phyloP scores from a whole-genome alignment of 2,888 invertebrate species.

The Scaptodrosophila latifasciaeformis region DNA sequence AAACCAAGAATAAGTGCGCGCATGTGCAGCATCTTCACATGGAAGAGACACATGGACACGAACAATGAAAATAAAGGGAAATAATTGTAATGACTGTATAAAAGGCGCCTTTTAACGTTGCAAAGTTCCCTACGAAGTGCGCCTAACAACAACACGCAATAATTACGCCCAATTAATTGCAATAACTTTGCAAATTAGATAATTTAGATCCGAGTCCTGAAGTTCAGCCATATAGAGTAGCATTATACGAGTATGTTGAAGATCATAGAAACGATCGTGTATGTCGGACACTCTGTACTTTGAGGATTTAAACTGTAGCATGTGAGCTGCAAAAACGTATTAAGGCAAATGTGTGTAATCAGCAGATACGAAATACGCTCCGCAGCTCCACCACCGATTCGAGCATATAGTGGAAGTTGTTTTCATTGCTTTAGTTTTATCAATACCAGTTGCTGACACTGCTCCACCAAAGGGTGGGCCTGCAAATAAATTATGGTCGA shows the following conservation, averaged over 20 bases:
- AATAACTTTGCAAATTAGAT: constrained; percentile 72
- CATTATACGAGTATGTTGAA: no score
- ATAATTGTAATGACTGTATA: constrained; percentile 61
- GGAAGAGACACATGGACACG: constrained; percentile 9
- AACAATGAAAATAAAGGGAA: constrained; percentile 41
- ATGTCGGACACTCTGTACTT: constrained; percentile 1
- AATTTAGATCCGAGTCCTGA: constrained; percentile 55
- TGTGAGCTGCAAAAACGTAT: constrained; percentile 13
- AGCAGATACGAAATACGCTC: no score
- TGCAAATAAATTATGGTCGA: constrained; percentile 40
- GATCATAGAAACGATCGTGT: no score
- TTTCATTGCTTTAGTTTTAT: no score
- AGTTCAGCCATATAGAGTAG: no score
- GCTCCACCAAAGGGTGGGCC: constrained; percentile 35
- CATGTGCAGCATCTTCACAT: not conserved
- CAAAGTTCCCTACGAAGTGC: not conserved
- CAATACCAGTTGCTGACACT: constrained; percentile 6
- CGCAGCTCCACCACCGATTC: no score
- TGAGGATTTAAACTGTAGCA: constrained; percentile 14
- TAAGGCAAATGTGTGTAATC: constrained; percentile 48
- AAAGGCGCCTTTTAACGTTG: constrained; percentile 59
- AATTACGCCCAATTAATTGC: constrained; percentile 71
- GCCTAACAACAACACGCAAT: constrained; percentile 49
- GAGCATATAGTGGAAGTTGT: no score
- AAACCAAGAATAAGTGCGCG: not conserved